Evolutionary conservation across 2,888 invertebrate species (phyloP).

Genomic region (Clusia tigrina): DNA sequence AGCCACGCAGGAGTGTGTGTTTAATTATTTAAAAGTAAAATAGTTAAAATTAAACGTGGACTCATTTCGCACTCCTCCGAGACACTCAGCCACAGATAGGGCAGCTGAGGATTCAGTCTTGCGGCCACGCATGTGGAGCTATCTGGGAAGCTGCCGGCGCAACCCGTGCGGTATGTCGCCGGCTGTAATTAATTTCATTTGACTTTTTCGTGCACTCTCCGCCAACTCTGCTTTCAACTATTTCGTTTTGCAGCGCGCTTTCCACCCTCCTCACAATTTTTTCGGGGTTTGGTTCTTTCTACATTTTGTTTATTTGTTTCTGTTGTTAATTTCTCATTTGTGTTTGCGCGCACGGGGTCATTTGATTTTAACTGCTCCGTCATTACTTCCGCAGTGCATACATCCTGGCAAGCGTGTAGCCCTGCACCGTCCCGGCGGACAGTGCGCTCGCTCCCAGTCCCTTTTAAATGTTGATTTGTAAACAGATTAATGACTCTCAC

Average conservation of each 20-base stretch:
- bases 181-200: constrained; percentile 8
- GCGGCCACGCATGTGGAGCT: background rate
- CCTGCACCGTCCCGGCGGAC: background rate
- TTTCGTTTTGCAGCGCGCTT: background rate
- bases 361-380: constrained; percentile 3
- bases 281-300: background rate
- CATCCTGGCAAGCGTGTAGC: background rate
- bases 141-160: background rate
- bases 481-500: background rate
- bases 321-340: background rate
- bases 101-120: background rate
- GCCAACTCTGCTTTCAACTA: too few species aligned
- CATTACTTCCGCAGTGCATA: constrained; percentile 3
- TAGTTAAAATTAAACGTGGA: too few species aligned
- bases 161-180: background rate
- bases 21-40: too few species aligned
- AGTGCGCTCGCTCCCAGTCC: background rate
- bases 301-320: background rate
- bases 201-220: too few species aligned
- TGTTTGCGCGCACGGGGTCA: background rate
- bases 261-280: background rate
- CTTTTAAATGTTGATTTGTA: constrained; percentile 7
- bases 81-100: background rate
- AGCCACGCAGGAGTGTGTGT: too few species aligned
- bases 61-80: too few species aligned